phyloP scores from a whole-genome alignment of 2,888 invertebrate genomes.

The Crocallis elinguaria region DNA sequence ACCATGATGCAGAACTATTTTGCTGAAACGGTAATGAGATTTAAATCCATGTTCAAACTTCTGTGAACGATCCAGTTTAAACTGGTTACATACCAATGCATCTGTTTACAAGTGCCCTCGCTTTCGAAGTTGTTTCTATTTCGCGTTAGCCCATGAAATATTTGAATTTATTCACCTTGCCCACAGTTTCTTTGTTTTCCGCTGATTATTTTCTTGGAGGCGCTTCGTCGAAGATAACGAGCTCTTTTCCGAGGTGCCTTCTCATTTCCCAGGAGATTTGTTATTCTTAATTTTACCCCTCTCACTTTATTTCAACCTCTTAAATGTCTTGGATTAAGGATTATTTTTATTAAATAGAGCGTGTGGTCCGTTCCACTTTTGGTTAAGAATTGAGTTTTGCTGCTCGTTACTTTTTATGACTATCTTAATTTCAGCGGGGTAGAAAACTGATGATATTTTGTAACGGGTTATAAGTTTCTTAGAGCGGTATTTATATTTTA shows the following conservation, averaged over 20 bases:
- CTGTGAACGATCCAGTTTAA: no score
- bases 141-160: slow-evolving; percentile 30
- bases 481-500: background rate
- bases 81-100: no score
- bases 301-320: slow-evolving; percentile 34
- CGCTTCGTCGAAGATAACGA: slow-evolving; percentile 65
- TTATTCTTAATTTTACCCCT: slow-evolving; percentile 64
- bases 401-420: slow-evolving; percentile 35
- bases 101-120: background rate
- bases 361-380: slow-evolving; percentile 27
- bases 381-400: slow-evolving; percentile 31
- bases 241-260: slow-evolving; percentile 60
- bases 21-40: no score
- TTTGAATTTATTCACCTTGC: slow-evolving; percentile 50
- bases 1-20: no score
- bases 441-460: slow-evolving; percentile 9
- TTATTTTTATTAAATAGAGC: slow-evolving; percentile 31
- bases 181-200: slow-evolving; percentile 57
- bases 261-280: slow-evolving; percentile 66
- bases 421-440: slow-evolving; percentile 23
- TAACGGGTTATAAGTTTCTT: slow-evolving; percentile 10
- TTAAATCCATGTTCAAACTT: no score
- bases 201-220: slow-evolving; percentile 64
- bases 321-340: slow-evolving; percentile 30
- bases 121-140: slow-evolving; percentile 1